Evolutionary conservation across 2,797 vertebrate species (phyloP).

Genomic region (Ceryle rudis): DNA sequence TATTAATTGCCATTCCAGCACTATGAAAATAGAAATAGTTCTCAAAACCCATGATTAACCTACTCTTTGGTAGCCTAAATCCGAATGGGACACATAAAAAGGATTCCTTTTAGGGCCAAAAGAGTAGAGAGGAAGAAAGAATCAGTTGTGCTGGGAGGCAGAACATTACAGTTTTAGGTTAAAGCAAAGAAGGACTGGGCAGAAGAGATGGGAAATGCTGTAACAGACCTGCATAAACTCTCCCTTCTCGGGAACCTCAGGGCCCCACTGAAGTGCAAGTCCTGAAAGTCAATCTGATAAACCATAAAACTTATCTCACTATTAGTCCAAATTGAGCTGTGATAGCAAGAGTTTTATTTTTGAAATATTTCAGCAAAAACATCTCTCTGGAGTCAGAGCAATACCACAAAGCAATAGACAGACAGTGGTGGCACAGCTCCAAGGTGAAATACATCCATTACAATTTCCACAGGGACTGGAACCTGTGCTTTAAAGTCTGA

Average conservation of each 20-base stretch:
- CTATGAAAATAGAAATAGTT: background rate
- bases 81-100: background rate
- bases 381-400: slow-evolving; percentile 16
- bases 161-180: background rate
- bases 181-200: background rate
- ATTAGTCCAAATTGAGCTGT: background rate
- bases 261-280: background rate
- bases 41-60: background rate
- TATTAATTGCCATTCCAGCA: background rate
- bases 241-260: background rate
- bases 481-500: background rate
- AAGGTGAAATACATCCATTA: background rate
- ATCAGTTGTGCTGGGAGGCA: background rate
- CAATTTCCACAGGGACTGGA: background rate
- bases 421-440: slow-evolving; percentile 2
- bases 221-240: background rate
- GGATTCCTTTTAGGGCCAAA: background rate
- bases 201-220: background rate
- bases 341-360: background rate
- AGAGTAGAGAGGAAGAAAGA: background rate
- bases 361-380: slow-evolving; percentile 20
- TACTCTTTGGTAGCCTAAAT: background rate
- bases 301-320: background rate
- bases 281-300: slow-evolving; percentile 29
- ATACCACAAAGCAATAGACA: slow-evolving; percentile 3